phyloP scores from a whole-genome alignment of 2,888 invertebrate species.

The Rapana venosa region DNA sequence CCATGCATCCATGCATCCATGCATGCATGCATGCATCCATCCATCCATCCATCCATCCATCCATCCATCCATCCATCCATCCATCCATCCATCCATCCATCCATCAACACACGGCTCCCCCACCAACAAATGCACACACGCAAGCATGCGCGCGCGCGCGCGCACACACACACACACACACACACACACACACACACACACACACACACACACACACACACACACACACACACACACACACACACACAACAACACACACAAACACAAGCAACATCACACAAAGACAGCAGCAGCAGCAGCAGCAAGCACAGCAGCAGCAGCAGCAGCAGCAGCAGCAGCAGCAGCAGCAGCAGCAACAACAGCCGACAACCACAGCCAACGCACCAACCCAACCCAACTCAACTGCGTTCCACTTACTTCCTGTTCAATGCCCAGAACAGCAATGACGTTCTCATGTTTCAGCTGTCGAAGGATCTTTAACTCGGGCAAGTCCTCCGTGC shows the following conservation, averaged over 20 bases:
- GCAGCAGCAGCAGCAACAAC: background rate
- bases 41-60: no score
- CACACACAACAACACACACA: background rate
- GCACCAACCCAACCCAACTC: background rate
- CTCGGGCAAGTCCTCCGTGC: constrained; percentile 94
- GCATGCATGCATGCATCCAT: no score
- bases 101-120: background rate
- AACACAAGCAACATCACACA: background rate
- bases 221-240: background rate
- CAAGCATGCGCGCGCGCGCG: background rate
- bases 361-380: no score
- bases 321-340: background rate
- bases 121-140: background rate
- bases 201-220: background rate
- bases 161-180: background rate
- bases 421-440: constrained; percentile 94
- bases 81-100: no score
- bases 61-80: no score
- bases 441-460: constrained; percentile 97
- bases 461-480: constrained; percentile 92
- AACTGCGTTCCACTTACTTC: constrained; percentile 80
- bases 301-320: no score
- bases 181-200: background rate
- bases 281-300: no score
- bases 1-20: no score